phyloP scores from a whole-genome alignment of 23 tunicate species.

The Aplidium turbinatum region DNA sequence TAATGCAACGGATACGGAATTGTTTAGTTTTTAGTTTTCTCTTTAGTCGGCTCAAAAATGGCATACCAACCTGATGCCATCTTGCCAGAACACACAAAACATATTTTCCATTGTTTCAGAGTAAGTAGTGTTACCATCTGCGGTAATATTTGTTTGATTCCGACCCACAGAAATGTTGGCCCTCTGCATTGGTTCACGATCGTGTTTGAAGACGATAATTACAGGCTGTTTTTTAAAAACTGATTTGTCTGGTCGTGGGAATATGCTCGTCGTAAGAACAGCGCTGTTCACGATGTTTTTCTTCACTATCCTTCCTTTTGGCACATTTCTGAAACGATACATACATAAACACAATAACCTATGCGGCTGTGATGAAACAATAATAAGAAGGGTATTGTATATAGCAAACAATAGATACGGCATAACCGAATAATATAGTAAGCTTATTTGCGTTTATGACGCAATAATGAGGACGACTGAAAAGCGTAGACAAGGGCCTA shows the following conservation, averaged over 20 bases:
- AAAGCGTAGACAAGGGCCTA: too few relatives aligned
- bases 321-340: background rate
- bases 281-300: conserved; percentile 59
- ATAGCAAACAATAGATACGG: too few relatives aligned
- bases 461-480: too few relatives aligned
- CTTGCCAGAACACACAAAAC: conserved; percentile 81
- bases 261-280: conserved; percentile 76
- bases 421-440: too few relatives aligned
- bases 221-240: conserved; percentile 68
- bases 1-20: too few relatives aligned
- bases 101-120: conserved; percentile 23
- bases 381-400: too few relatives aligned
- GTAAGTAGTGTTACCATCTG: background rate
- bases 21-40: too few relatives aligned
- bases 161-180: background rate
- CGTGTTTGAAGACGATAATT: conserved; percentile 64
- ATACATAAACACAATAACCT: too few relatives aligned
- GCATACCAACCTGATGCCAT: conserved; percentile 5
- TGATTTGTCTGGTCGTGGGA: conserved; percentile 46
- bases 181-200: conserved; percentile 19
- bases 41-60: too few relatives aligned
- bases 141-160: conserved; percentile 4
- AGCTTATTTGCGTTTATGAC: too few relatives aligned
- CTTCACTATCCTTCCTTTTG: conserved; percentile 21
- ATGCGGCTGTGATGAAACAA: too few relatives aligned